phyloP scores from a whole-genome alignment of 2,797 vertebrate species.

The Parauchenoglanis punctatus region DNA sequence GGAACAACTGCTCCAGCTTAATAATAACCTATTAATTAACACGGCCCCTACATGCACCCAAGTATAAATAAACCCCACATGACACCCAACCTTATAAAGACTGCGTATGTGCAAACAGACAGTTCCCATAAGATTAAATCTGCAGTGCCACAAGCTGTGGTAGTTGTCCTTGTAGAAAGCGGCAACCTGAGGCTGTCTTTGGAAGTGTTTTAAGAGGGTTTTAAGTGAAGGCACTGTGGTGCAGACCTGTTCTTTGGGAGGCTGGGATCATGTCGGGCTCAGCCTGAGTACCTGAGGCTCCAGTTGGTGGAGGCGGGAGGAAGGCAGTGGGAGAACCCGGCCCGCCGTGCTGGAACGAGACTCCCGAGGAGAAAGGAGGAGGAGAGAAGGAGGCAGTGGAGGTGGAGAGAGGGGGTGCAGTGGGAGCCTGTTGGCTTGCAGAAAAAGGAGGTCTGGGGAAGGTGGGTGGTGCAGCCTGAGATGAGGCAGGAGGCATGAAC shows the following conservation, averaged over 20 bases:
- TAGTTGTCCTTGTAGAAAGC: not conserved
- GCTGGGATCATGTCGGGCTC: slow-evolving; percentile 78
- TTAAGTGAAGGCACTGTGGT: slow-evolving; percentile 33
- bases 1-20: not conserved
- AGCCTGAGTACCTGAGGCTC: slow-evolving; percentile 93
- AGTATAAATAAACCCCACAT: not conserved
- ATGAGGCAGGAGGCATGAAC: slow-evolving; percentile 68
- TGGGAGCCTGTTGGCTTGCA: slow-evolving; percentile 52
- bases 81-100: not conserved
- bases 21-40: not conserved
- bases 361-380: slow-evolving; percentile 76
- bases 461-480: slow-evolving; percentile 71
- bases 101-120: not conserved
- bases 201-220: not conserved
- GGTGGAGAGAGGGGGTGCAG: slow-evolving; percentile 67
- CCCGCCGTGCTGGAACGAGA: slow-evolving; percentile 90
- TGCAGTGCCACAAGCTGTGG: not conserved
- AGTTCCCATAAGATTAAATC: not conserved
- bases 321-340: slow-evolving; percentile 89
- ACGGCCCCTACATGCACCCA: not conserved
- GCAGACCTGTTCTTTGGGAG: slow-evolving; percentile 89
- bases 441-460: slow-evolving; percentile 68
- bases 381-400: slow-evolving; percentile 70
- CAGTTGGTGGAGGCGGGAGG: slow-evolving; percentile 79
- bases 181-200: not conserved